These are phyloP conservation scores for Exephanes ischioxanthus DNA, from an alignment of 2,888 invertebrate species.

Conservation along the genomic window DNA sequence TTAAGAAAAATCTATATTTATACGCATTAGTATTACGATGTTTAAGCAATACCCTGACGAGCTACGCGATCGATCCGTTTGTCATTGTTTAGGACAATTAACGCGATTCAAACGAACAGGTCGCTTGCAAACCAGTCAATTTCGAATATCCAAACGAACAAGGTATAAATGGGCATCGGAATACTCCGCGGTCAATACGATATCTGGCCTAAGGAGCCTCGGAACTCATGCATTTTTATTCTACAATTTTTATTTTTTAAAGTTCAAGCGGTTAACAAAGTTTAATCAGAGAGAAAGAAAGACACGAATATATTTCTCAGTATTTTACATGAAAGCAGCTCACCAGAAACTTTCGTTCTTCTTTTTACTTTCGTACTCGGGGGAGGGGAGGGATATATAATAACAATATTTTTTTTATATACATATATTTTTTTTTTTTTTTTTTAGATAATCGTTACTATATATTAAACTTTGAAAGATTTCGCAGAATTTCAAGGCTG, in stretches of 20 bases:
- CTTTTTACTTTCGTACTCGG: constrained; percentile 52
- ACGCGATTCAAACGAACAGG: neutral
- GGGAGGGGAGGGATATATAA: constrained; percentile 27
- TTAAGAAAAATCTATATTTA: constrained; percentile 81
- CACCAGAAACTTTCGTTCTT: constrained; percentile 32
- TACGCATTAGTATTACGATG: constrained; percentile 73
- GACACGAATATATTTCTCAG: constrained; percentile 56
- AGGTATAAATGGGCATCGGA: constrained; percentile 38
- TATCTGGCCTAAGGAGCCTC: constrained; percentile 58
- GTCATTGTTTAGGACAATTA: constrained; percentile 24
- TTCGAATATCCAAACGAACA: constrained; percentile 20
- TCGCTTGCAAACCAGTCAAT: constrained; percentile 3
- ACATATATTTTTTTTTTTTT: neutral
- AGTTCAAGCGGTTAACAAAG: constrained; percentile 4
- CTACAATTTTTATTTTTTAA: constrained; percentile 2
- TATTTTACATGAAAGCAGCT: constrained; percentile 61
- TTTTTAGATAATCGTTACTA: constrained; percentile 50
- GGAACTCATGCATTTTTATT: constrained; percentile 52
- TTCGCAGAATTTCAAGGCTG: constrained; percentile 40
- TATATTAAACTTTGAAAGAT: constrained; percentile 27
- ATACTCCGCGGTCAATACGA: constrained; percentile 31
- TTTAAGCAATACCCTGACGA: constrained; percentile 55
- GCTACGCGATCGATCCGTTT: constrained; percentile 42
- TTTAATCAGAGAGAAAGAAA: constrained; percentile 46
- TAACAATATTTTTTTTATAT: neutral